These are phyloP conservation scores for Himantopus leucocephalus DNA, from an alignment of 2,113 vertebrate genomes.

Conservation along the genomic window DNA sequence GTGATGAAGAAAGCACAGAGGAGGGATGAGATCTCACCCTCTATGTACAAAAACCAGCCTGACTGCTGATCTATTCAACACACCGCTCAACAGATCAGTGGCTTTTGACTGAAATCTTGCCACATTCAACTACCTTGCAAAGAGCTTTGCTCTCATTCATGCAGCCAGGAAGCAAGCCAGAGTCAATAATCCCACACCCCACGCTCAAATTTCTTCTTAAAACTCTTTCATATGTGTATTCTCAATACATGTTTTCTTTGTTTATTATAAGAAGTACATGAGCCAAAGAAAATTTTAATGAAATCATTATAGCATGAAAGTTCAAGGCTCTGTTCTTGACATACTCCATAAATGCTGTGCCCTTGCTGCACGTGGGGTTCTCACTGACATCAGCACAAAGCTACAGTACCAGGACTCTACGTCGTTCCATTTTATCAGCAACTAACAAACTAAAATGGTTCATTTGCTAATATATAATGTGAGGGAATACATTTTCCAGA, in stretches of 20 bases:
- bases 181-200: slow-evolving; percentile 44
- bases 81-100: neutral
- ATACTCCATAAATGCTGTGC: neutral
- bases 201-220: slow-evolving; percentile 43
- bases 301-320: slow-evolving; percentile 9
- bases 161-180: slow-evolving; percentile 36
- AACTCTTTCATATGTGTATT: slow-evolving; percentile 35
- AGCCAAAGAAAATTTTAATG: slow-evolving; percentile 39
- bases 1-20: neutral
- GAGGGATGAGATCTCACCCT: neutral
- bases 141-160: slow-evolving; percentile 30
- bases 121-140: slow-evolving; percentile 5
- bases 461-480: neutral
- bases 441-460: neutral
- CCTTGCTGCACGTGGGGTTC: neutral
- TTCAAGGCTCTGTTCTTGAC: neutral
- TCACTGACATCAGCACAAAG: neutral
- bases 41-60: neutral
- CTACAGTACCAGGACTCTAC: neutral
- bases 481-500: neutral
- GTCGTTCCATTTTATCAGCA: neutral
- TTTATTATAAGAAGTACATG: neutral
- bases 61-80: neutral
- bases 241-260: slow-evolving; percentile 46
- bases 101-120: slow-evolving; percentile 25